A percentile compares a stretch with the other conserved stretches of the same genome.
Conservation (phyloP, 2,797 vertebrate genomes). For the Tapera naevia region DNA sequence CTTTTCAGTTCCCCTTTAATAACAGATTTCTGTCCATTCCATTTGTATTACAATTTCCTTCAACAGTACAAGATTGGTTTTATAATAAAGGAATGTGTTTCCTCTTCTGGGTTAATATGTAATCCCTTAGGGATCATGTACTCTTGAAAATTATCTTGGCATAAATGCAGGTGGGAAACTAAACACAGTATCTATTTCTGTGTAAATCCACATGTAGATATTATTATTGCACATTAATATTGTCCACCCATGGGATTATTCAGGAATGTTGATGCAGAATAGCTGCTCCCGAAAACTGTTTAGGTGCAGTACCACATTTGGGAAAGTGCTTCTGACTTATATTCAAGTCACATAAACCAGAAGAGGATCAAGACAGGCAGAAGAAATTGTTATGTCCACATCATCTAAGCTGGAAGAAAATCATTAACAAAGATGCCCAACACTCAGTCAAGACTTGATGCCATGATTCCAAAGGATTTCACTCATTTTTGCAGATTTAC, state of each 20-base stretch:
- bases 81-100: neutral
- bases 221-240: neutral
- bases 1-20: neutral
- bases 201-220: neutral
- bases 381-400: neutral
- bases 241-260: neutral
- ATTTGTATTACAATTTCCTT: neutral
- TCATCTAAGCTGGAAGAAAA: neutral
- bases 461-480: neutral
- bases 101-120: neutral
- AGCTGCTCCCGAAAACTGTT: neutral
- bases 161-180: neutral
- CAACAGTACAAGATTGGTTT: neutral
- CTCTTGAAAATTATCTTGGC: neutral
- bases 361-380: neutral
- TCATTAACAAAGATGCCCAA: neutral
- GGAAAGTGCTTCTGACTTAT: neutral
- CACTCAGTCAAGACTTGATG: neutral
- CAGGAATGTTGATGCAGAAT: neutral
- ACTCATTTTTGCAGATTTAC: neutral
- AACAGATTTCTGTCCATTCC: neutral
- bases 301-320: neutral
- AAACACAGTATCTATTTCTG: neutral
- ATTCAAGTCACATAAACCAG: neutral
- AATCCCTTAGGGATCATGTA: neutral